These are phyloP conservation scores for Manis pentadactyla DNA, from an alignment of 2,797 vertebrate genomes.

Conservation along the genomic window DNA sequence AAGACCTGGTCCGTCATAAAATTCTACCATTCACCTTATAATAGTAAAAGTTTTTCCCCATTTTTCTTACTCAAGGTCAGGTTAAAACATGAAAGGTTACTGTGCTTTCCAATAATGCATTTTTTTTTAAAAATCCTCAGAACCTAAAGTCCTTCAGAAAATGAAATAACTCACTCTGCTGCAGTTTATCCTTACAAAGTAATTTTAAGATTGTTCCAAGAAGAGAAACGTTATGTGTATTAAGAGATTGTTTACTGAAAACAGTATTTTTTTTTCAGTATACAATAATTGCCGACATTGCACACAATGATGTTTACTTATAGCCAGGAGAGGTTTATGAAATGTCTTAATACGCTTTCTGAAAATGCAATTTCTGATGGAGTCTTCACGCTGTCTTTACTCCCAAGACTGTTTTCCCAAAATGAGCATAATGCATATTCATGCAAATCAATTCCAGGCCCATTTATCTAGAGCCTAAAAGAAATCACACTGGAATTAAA, in stretches of 20 bases:
- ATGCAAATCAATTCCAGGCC: not conserved
- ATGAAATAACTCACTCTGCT: not conserved
- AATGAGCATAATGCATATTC: not conserved
- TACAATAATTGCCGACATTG: not conserved
- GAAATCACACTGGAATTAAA: conserved; percentile 12
- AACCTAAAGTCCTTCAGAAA: not conserved
- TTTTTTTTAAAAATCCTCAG: not conserved
- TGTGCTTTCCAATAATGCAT: not conserved
- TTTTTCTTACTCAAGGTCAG: conserved; percentile 29
- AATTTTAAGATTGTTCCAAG: conserved; percentile 27
- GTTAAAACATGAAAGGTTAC: not conserved
- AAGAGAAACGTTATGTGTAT: not conserved
- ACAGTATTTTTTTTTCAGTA: not conserved
- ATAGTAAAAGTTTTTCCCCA: not conserved
- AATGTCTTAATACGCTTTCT: not conserved
- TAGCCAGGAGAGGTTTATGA: not conserved
- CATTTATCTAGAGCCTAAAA: not conserved
- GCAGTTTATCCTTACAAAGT: conserved; percentile 3
- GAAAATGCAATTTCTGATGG: not conserved
- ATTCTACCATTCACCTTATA: not conserved
- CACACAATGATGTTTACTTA: not conserved
- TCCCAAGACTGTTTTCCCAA: not conserved
- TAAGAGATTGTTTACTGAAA: conserved; percentile 37
- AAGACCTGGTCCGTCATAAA: conserved; percentile 32
- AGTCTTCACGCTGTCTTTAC: not conserved